Evolutionary conservation across 2,888 invertebrate genomes (phyloP).

Genomic region (Holacanthella duospinosa): DNA sequence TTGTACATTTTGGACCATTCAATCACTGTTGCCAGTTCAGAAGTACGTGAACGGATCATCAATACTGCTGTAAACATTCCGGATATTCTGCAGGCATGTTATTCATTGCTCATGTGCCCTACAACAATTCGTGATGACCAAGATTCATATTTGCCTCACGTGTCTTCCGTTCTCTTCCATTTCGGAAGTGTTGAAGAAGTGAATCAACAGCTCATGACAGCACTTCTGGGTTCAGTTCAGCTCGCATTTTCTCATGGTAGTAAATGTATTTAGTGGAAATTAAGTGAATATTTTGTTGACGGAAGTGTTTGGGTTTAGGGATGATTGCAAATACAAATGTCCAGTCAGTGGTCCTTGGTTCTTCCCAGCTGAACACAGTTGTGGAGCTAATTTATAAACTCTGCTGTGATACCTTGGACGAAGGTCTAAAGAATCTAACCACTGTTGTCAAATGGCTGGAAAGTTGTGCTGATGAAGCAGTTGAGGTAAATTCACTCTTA

Average conservation of each 20-base stretch:
- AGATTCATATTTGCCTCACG: slow-evolving; percentile 34
- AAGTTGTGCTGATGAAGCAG: slow-evolving; percentile 26
- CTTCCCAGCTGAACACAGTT: slow-evolving; percentile 50
- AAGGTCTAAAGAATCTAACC: slow-evolving; percentile 28
- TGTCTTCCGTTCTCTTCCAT: slow-evolving; percentile 51
- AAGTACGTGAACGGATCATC: slow-evolving; percentile 28
- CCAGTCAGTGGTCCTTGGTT: slow-evolving; percentile 38
- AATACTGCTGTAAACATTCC: slow-evolving; percentile 56
- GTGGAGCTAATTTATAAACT: slow-evolving; percentile 72
- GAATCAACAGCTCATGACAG: slow-evolving; percentile 30
- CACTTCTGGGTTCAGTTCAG: slow-evolving; percentile 36
- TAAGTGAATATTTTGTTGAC: neutral
- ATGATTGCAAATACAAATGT: slow-evolving; percentile 27
- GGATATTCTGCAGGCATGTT: slow-evolving; percentile 58
- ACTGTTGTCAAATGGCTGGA: slow-evolving; percentile 32
- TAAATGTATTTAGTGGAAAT: neutral
- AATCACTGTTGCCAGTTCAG: slow-evolving; percentile 22
- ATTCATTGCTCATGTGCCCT: slow-evolving; percentile 61
- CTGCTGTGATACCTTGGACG: slow-evolving; percentile 44
- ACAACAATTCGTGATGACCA: slow-evolving; percentile 42
- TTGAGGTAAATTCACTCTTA: slow-evolving; percentile 20
- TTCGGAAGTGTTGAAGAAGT: slow-evolving; percentile 43
- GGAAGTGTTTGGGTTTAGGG: slow-evolving; percentile 21
- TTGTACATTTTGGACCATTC: slow-evolving; percentile 36
- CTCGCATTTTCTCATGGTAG: slow-evolving; percentile 34